Evolutionary conservation across 2,113 vertebrate species (phyloP).

Genomic region (Lepus timidus): DNA sequence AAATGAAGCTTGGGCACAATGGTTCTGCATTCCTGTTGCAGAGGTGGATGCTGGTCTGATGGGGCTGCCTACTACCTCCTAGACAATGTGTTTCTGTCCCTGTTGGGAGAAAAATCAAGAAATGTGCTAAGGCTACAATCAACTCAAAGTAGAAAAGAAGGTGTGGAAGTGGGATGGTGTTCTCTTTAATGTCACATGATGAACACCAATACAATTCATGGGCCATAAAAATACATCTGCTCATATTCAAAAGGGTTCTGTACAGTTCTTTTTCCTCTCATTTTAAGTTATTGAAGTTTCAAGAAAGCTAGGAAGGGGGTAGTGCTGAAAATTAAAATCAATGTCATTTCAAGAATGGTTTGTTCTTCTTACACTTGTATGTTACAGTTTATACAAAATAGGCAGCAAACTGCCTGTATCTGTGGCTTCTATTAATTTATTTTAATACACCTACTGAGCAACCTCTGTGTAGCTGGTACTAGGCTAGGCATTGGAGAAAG

Average conservation of each 20-base stretch:
- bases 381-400: neutral
- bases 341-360: neutral
- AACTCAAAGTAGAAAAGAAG: neutral
- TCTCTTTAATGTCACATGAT: neutral
- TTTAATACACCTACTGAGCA: neutral
- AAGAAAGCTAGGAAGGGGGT: neutral
- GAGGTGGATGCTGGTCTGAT: neutral
- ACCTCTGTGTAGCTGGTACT: neutral
- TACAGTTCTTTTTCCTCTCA: neutral
- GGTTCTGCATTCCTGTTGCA: neutral
- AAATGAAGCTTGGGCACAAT: neutral
- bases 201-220: neutral
- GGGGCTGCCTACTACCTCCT: fast-evolving
- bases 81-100: fast-evolving
- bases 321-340: neutral
- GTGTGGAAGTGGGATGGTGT: fast-evolving
- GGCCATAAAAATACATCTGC: neutral
- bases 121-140: neutral
- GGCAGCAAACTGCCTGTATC: neutral
- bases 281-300: neutral
- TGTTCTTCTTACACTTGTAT: fast-evolving
- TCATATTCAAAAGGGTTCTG: neutral
- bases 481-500: neutral
- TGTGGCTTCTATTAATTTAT: neutral
- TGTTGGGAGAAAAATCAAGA: neutral